phyloP scores from a whole-genome alignment of 2,888 invertebrate species.

The Corbicula japonica region DNA sequence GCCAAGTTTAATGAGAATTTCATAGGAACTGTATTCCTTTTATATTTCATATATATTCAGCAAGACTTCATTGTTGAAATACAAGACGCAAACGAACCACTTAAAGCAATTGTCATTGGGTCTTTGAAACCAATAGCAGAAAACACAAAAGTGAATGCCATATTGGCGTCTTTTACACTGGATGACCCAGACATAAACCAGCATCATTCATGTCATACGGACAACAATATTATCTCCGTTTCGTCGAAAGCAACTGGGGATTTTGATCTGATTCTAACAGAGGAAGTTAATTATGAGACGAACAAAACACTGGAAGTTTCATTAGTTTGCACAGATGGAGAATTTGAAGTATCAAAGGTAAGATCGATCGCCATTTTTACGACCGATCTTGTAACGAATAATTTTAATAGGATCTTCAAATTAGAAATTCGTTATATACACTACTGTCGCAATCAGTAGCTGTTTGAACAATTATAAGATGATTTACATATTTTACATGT shows the following conservation, averaged over 20 bases:
- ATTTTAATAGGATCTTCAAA: too few relatives aligned
- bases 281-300: constrained; percentile 65
- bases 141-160: constrained; percentile 43
- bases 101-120: constrained; percentile 60
- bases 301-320: constrained; percentile 28
- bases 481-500: too few relatives aligned
- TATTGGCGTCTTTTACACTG: constrained; percentile 61
- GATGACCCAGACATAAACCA: constrained; percentile 71
- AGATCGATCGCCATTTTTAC: background rate
- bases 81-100: constrained; percentile 71
- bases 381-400: too few relatives aligned
- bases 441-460: too few relatives aligned
- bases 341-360: constrained; percentile 71
- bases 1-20: too few relatives aligned
- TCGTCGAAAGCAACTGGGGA: constrained; percentile 32
- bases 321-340: constrained; percentile 72
- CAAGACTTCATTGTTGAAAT: constrained; percentile 67
- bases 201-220: constrained; percentile 65
- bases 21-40: too few relatives aligned
- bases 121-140: constrained; percentile 54
- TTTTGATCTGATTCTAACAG: constrained; percentile 57
- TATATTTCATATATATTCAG: too few relatives aligned
- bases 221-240: constrained; percentile 55
- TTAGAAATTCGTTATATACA: too few relatives aligned
- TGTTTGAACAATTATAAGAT: too few relatives aligned